Percentiles rank a stretch among this genome's conserved stretches.
Conservation (phyloP, 2,797 vertebrate species). For the Mormyrops attenuatus region DNA sequence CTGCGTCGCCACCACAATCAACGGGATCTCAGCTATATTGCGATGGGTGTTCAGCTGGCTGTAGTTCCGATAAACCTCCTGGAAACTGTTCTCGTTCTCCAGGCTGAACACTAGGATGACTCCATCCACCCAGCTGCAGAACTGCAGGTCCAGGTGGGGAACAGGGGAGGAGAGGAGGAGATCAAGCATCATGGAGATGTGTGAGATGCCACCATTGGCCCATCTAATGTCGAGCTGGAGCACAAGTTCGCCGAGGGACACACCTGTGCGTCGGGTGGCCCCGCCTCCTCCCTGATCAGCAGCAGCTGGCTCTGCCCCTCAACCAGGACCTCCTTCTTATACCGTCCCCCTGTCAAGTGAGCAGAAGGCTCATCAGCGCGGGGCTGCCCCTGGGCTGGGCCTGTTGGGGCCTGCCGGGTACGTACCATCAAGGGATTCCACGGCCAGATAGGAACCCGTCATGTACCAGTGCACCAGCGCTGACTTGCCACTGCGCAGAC, state of each 20-base stretch:
- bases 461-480: constrained; percentile 90
- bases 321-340: constrained; percentile 87
- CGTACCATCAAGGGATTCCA: constrained; percentile 80
- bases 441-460: constrained; percentile 79
- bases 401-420: neutral
- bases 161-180: constrained; percentile 17
- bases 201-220: neutral
- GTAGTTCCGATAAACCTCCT: constrained; percentile 77
- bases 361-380: neutral
- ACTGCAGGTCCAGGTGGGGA: constrained; percentile 54
- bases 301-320: constrained; percentile 88
- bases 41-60: constrained; percentile 67
- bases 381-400: neutral
- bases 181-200: neutral
- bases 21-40: constrained; percentile 64
- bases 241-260: neutral
- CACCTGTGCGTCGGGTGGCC: constrained; percentile 81
- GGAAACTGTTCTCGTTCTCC: constrained; percentile 88
- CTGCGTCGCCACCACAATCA: constrained; percentile 87
- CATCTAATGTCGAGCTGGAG: neutral
- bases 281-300: constrained; percentile 85
- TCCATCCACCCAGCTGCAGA: constrained; percentile 87
- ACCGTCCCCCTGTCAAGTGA: constrained; percentile 70
- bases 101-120: constrained; percentile 91
- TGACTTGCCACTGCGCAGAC: constrained; percentile 80